phyloP scores from a whole-genome alignment of 2,888 invertebrate genomes.

The Dorcus hopei region DNA sequence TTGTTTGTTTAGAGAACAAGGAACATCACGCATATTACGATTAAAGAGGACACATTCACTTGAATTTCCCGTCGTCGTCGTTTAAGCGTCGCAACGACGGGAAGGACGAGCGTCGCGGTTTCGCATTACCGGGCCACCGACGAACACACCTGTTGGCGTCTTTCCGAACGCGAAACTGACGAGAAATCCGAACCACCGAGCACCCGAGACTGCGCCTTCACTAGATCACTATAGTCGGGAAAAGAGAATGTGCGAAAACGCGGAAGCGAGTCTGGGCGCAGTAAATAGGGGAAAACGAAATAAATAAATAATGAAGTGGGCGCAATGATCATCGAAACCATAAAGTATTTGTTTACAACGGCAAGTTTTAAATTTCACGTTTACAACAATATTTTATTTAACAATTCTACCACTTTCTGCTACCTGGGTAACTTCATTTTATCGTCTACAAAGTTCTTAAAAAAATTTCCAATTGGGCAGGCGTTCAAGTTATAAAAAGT shows the following conservation, averaged over 20 bases:
- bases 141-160: slow-evolving; percentile 27
- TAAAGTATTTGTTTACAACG: background rate
- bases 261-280: slow-evolving; percentile 1
- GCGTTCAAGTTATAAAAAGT: too few species aligned
- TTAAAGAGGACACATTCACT: too few species aligned
- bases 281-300: background rate
- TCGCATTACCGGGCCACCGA: slow-evolving; percentile 4
- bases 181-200: slow-evolving; percentile 6
- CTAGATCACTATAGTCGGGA: background rate
- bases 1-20: too few species aligned
- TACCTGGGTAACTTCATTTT: too few species aligned
- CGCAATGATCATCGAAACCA: background rate
- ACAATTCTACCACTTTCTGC: too few species aligned
- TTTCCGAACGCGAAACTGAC: slow-evolving; percentile 22
- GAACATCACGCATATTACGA: too few species aligned
- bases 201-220: slow-evolving; percentile 13
- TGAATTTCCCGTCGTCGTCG: too few species aligned
- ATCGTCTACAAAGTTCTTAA: too few species aligned
- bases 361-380: background rate
- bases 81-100: background rate
- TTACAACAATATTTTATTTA: too few species aligned
- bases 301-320: too few species aligned
- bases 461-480: too few species aligned
- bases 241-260: slow-evolving; percentile 6
- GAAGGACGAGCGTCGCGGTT: background rate